phyloP scores from a whole-genome alignment of 2,797 vertebrate genomes.

The Typhlichthys subterraneus region DNA sequence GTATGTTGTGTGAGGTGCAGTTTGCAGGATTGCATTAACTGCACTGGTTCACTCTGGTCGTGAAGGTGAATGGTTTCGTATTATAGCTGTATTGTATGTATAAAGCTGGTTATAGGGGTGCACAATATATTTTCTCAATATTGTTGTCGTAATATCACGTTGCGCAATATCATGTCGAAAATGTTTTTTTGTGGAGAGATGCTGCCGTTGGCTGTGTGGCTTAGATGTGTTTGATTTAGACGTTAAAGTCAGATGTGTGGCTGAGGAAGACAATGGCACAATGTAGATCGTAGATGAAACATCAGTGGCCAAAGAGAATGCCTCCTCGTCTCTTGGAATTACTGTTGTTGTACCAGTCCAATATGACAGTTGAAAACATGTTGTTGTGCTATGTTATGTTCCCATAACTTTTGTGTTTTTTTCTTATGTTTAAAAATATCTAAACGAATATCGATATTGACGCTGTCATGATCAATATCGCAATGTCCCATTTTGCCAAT shows the following conservation, averaged over 20 bases:
- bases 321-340: too few relatives aligned
- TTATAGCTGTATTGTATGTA: neutral
- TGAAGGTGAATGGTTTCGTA: slow-evolving; percentile 45
- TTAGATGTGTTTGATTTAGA: slow-evolving; percentile 34
- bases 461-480: too few relatives aligned
- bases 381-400: neutral
- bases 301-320: too few relatives aligned
- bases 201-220: slow-evolving; percentile 59
- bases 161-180: neutral
- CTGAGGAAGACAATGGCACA: too few relatives aligned
- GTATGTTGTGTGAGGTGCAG: slow-evolving; percentile 67
- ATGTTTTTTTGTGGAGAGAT: slow-evolving; percentile 1
- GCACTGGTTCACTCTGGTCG: slow-evolving; percentile 54
- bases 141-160: too few relatives aligned
- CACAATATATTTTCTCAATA: too few relatives aligned
- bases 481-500: too few relatives aligned
- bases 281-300: too few relatives aligned
- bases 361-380: neutral
- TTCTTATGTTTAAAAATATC: too few relatives aligned
- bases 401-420: too few relatives aligned
- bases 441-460: too few relatives aligned
- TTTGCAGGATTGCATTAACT: slow-evolving; percentile 66
- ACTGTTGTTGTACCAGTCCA: too few relatives aligned
- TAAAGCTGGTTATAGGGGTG: slow-evolving; percentile 2
- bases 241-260: neutral